Evolutionary conservation across 2,797 vertebrate species (phyloP), one percentile per base, ranked within the genome.

Genomic region (Acanthurus leucopareius): DNA sequence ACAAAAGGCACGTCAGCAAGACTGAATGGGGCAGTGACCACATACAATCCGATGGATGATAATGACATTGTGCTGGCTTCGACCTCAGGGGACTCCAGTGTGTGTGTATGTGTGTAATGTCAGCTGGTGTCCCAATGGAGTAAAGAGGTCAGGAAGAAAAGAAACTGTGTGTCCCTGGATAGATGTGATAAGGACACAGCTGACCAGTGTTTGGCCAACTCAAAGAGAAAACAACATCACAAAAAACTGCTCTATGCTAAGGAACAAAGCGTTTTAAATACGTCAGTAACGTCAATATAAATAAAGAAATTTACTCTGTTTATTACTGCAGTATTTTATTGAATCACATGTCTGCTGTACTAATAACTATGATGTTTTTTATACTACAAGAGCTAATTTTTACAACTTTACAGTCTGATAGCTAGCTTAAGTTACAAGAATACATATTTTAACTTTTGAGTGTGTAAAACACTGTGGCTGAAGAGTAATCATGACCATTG

Each of bases 1-100:
- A 95, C 93, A 95, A 95, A 94, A 94, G 94, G 84, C 90, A 88
- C 75, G 65, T 89, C 86, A 89, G 87, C 80, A 81, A 78, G 66
- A 86, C 88, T 92, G 90, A 94, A 94, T 92, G 32, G 84, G 91
- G 84, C 87, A 89, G 91, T 85, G 91, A 87, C 89, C 88, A 86
- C 75, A 65, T 85, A 86, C 88, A 91, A 93, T 92, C 91, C 92
- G 79, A 93, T 93, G 86, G 91, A 93, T 88, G 94, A 94, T 93
- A 93, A 93, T 92, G 88, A 92, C 90, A 93, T 94, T 94, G 94
- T 92, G 88, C 73, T 83, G 73, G 65, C 75, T 78, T 40, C 77
- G 75, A 89, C 91, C 91, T 87, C 81, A 77, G 86, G 91, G 89
- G 88, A 89, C 88, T 75, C 73, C 81, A 61, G 62, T 17, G 71